Evolutionary conservation across 2,888 invertebrate genomes (phyloP).

Genomic region (Sinelater perroti): DNA sequence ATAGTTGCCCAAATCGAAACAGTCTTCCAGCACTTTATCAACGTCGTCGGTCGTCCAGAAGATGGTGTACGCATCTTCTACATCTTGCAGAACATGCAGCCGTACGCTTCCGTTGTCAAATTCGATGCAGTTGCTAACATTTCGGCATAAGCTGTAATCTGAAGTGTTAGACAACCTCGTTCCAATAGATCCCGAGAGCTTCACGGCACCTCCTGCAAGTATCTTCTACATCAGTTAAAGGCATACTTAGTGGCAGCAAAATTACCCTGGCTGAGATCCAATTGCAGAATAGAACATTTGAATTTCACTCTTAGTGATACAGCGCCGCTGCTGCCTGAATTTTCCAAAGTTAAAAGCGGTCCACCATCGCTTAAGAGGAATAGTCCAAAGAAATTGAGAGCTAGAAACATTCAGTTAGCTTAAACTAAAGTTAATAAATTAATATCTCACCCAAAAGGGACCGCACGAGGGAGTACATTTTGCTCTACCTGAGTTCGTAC

Average conservation of each 20-base stretch:
- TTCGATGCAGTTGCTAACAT: constrained; percentile 36
- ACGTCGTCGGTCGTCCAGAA: constrained; percentile 35
- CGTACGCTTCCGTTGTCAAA: constrained; percentile 20
- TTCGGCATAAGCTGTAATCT: constrained; percentile 18
- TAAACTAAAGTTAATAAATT: too few relatives aligned
- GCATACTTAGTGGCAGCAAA: too few relatives aligned
- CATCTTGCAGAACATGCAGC: constrained; percentile 29
- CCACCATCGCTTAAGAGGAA: too few relatives aligned
- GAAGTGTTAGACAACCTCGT: neutral
- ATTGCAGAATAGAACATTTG: neutral
- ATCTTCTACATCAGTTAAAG: neutral
- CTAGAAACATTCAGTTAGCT: too few relatives aligned
- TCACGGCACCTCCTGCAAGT: constrained; percentile 1
- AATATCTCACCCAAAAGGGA: too few relatives aligned
- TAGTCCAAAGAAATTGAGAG: too few relatives aligned
- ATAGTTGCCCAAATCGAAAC: constrained; percentile 59
- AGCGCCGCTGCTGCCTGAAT: too few relatives aligned
- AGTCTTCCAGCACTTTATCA: constrained; percentile 55
- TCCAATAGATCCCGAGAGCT: constrained; percentile 26
- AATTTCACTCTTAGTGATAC: too few relatives aligned
- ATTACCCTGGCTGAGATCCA: neutral
- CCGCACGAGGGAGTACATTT: too few relatives aligned
- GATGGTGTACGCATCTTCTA: constrained; percentile 37
- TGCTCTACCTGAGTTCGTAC: too few relatives aligned
- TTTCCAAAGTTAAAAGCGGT: too few relatives aligned